phyloP scores from a whole-genome alignment of 2,797 vertebrate species.

The Cossypha caffra region DNA sequence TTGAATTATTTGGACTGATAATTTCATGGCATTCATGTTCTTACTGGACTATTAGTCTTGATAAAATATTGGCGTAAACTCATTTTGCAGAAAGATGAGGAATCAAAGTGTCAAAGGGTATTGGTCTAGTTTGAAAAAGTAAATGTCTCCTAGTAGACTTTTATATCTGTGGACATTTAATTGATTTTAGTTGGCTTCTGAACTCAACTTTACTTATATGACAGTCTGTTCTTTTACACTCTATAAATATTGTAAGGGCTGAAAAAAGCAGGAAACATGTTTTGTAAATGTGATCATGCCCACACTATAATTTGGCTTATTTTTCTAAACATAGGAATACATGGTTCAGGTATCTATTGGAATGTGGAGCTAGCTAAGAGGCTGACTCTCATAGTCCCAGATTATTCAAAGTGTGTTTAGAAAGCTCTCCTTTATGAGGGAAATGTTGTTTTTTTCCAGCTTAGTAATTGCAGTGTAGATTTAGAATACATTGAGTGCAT shows the following conservation, averaged over 20 bases:
- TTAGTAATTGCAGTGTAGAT: not conserved
- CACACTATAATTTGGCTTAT: not conserved
- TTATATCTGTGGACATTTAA: not conserved
- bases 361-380: not conserved
- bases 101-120: not conserved
- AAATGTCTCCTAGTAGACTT: not conserved
- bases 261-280: not conserved
- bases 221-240: not conserved
- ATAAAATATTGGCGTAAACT: not conserved
- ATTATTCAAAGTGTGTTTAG: not conserved
- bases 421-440: not conserved
- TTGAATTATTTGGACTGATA: not conserved
- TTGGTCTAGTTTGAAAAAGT: not conserved
- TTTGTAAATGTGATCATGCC: not conserved
- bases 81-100: not conserved
- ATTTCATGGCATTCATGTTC: not conserved
- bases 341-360: not conserved
- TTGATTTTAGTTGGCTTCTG: not conserved
- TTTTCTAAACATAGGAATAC: not conserved
- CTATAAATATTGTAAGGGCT: not conserved
- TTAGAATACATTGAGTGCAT: not conserved
- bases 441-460: not conserved
- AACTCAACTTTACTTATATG: not conserved
- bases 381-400: fast-evolving
- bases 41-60: not conserved